Percentiles rank a stretch among this genome's conserved stretches.
Evolutionary conservation across 2,113 vertebrate species (phyloP).

Genomic region (Hemiprocne comata): DNA sequence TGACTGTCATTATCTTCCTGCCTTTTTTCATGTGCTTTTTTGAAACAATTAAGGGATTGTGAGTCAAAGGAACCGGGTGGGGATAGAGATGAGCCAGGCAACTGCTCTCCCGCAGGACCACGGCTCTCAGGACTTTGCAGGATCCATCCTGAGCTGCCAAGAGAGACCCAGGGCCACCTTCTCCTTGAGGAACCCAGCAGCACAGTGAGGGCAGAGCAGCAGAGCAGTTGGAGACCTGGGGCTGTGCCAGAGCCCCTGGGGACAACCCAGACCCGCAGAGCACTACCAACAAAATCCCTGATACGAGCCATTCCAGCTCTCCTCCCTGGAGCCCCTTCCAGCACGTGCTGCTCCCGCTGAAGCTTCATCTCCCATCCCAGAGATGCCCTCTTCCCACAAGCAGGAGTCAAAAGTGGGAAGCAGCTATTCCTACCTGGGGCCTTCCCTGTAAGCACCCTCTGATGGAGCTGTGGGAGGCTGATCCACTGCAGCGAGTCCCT

Average conservation of each 20-base stretch:
- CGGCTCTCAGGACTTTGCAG: neutral
- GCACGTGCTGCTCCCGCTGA: neutral
- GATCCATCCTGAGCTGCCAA: neutral
- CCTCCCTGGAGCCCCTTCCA: neutral
- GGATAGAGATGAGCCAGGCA: neutral
- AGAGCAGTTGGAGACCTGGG: too few species aligned
- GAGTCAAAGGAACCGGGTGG: neutral
- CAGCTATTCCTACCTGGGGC: neutral
- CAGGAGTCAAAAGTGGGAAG: neutral
- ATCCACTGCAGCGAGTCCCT: neutral
- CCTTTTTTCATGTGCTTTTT: neutral
- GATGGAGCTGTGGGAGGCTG: accelerated
- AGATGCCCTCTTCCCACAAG: neutral
- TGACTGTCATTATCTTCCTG: slow-evolving; percentile 49
- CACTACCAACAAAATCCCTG: accelerated
- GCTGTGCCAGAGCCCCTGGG: neutral
- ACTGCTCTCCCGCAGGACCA: neutral
- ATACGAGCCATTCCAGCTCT: neutral
- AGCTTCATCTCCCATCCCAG: neutral
- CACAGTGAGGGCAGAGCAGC: neutral
- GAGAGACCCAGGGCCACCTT: neutral
- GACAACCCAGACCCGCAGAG: neutral
- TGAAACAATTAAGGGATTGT: neutral
- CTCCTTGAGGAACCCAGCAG: neutral
- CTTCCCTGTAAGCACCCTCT: neutral